These are phyloP conservation scores for Etheostoma cragini DNA, from an alignment of 2,113 vertebrate genomes.

Conservation along the genomic window DNA sequence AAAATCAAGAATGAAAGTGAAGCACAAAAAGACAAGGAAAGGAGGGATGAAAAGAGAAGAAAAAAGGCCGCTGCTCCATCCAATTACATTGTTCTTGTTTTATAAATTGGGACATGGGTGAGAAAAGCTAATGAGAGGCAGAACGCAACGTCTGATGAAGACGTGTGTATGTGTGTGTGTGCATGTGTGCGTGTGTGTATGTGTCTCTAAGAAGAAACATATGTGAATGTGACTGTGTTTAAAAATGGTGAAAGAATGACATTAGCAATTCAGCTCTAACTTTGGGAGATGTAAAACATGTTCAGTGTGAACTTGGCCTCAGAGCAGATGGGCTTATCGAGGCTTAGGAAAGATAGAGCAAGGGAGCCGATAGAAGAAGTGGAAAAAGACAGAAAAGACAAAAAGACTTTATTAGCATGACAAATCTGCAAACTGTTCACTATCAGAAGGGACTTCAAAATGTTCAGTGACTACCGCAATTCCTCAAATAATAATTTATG, in stretches of 20 bases:
- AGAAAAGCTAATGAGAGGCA: conserved; percentile 57
- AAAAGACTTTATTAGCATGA: neutral
- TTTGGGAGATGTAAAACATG: conserved; percentile 68
- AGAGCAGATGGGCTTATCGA: conserved; percentile 50
- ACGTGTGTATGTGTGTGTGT: conserved; percentile 28
- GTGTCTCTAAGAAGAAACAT: neutral
- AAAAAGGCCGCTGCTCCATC: conserved; percentile 19
- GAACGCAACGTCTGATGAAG: conserved; percentile 38
- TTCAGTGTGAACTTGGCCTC: conserved; percentile 59
- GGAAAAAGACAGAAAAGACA: neutral
- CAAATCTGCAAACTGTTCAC: neutral
- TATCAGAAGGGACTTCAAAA: neutral
- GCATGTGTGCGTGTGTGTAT: neutral
- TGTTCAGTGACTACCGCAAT: neutral
- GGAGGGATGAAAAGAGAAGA: conserved; percentile 13
- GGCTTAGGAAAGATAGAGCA: conserved; percentile 23
- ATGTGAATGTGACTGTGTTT: conserved; percentile 1
- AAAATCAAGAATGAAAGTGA: conserved; percentile 22
- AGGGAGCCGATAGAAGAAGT: conserved; percentile 9
- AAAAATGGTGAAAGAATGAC: conserved; percentile 45
- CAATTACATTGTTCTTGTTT: conserved; percentile 63
- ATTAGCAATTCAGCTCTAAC: conserved; percentile 70
- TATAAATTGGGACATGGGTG: conserved; percentile 68
- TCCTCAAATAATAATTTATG: no score
- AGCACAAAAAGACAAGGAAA: neutral